Percentiles rank a stretch among this genome's conserved stretches.
Conservation (phyloP, 2,797 vertebrate genomes). For the Pseudochirops cupreus region DNA sequence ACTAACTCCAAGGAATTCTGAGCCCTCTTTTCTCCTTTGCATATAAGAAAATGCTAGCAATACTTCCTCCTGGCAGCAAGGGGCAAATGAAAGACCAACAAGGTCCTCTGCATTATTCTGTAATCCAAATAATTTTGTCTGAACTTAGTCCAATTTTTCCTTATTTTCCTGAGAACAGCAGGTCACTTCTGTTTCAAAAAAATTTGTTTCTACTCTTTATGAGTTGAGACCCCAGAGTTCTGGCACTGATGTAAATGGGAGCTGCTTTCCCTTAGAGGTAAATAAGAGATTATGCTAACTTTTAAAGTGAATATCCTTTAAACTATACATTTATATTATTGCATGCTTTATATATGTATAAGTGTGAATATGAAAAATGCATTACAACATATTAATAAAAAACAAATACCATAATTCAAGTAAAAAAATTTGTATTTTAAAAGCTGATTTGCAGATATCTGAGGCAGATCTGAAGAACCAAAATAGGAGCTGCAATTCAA, state of each 20-base stretch:
- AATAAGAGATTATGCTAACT: neutral
- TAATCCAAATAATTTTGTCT: neutral
- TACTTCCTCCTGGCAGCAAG: neutral
- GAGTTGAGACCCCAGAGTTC: neutral
- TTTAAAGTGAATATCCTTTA: constrained; percentile 38
- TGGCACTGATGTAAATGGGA: neutral
- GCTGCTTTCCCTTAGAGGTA: constrained; percentile 22
- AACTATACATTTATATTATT: neutral
- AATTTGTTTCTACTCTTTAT: neutral
- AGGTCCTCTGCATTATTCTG: neutral
- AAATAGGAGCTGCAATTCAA: constrained; percentile 47
- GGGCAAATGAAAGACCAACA: neutral
- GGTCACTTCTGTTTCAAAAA: neutral
- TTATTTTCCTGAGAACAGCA: neutral
- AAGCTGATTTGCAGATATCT: neutral
- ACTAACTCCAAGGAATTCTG: neutral
- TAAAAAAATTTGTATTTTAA: neutral
- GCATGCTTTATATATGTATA: neutral
- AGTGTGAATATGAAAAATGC: constrained; percentile 9
- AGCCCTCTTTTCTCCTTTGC: neutral
- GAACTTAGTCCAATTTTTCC: neutral
- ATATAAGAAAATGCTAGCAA: neutral
- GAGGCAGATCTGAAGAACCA: neutral
- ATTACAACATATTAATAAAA: neutral
- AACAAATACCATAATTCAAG: neutral